These are phyloP conservation scores for Hyposmocoma kahamanoa DNA, from an alignment of 1,140 invertebrate species.

Conservation along the genomic window DNA sequence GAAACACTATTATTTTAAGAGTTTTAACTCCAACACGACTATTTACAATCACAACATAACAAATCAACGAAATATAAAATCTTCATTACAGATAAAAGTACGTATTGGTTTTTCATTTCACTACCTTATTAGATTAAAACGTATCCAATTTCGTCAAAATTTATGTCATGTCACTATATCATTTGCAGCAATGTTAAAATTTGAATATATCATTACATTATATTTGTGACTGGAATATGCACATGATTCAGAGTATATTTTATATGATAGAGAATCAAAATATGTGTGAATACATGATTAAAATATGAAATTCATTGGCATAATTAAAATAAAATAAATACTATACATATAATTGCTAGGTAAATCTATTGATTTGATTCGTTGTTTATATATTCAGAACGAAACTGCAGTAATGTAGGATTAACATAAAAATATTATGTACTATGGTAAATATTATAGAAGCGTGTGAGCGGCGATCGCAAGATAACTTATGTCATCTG, in stretches of 20 bases:
- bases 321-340: no score
- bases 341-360: no score
- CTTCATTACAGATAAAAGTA: slow-evolving; percentile 37
- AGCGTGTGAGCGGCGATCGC: no score
- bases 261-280: slow-evolving; percentile 7
- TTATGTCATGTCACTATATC: slow-evolving; percentile 43
- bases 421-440: no score
- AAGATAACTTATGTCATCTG: no score
- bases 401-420: no score
- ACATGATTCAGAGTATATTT: slow-evolving; percentile 9
- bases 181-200: slow-evolving; percentile 26
- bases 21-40: no score
- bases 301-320: no score
- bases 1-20: no score
- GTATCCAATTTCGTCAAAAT: slow-evolving; percentile 37
- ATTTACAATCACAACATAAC: slow-evolving; percentile 30
- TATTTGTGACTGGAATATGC: slow-evolving; percentile 43
- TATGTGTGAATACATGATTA: slow-evolving; percentile 16
- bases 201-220: slow-evolving; percentile 10
- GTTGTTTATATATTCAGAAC: no score
- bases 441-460: no score
- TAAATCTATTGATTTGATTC: no score
- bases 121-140: slow-evolving; percentile 14
- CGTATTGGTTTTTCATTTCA: slow-evolving; percentile 17
- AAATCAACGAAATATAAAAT: slow-evolving; percentile 55